A percentile compares a stretch with the other conserved stretches of the same genome.
Evolutionary conservation across 2,888 invertebrate species (phyloP).

Genomic region (Thyatira batis): DNA sequence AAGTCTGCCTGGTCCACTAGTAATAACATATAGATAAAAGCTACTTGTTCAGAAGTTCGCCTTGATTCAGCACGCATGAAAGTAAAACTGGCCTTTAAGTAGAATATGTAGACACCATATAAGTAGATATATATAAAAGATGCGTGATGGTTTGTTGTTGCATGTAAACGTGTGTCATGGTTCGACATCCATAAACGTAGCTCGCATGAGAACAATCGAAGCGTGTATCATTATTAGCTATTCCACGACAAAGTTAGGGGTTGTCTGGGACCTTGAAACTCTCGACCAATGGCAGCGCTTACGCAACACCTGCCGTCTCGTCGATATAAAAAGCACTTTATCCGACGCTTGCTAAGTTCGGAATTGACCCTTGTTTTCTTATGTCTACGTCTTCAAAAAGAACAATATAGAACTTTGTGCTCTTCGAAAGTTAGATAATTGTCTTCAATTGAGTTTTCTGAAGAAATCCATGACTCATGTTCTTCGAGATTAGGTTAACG

Average conservation of each 20-base stretch:
- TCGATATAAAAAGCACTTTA: conserved; percentile 23
- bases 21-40: not conserved
- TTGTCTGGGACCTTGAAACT: conserved; percentile 37
- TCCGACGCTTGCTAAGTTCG: conserved; percentile 25
- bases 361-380: conserved; percentile 22
- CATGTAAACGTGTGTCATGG: no score
- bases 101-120: no score
- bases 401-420: not conserved
- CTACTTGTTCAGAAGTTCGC: not conserved
- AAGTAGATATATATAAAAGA: conserved; percentile 7
- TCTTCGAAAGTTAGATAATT: not conserved
- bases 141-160: conserved; percentile 14
- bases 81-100: not conserved
- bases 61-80: not conserved
- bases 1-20: no score
- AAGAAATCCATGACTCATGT: no score
- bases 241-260: conserved; percentile 36
- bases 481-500: no score
- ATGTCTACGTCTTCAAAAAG: not conserved
- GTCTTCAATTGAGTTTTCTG: no score
- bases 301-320: conserved; percentile 36
- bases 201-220: conserved; percentile 29
- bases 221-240: conserved; percentile 37
- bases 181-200: conserved; percentile 17
- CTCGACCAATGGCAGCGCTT: conserved; percentile 32